Percentiles rank a stretch among this genome's conserved stretches.
These are phyloP conservation scores for Phylloscopus trochilus DNA, from an alignment of 2,113 vertebrate genomes.

Conservation along the genomic window DNA sequence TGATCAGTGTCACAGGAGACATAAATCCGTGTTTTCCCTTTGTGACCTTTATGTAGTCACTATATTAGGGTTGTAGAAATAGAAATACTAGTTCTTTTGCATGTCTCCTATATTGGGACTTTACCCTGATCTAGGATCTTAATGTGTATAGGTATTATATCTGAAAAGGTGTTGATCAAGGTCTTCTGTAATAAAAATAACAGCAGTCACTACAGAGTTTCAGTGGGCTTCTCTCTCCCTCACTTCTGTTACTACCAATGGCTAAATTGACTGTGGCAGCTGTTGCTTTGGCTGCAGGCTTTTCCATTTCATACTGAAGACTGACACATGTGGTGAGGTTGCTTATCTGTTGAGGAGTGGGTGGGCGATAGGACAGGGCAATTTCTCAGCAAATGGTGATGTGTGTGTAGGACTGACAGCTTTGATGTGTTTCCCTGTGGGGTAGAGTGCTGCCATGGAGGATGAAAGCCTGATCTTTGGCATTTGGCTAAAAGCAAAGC, in stretches of 20 bases:
- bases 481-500: not conserved
- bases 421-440: not conserved
- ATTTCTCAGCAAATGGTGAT: not conserved
- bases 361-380: not conserved
- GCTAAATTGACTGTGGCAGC: not conserved
- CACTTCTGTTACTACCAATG: not conserved
- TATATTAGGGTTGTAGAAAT: not conserved
- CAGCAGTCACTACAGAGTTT: not conserved
- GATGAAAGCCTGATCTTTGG: not conserved
- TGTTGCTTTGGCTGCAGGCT: conserved; percentile 1
- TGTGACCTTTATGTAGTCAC: not conserved
- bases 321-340: not conserved
- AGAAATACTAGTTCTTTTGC: not conserved
- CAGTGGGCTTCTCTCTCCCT: not conserved
- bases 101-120: not conserved
- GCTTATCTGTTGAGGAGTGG: not conserved
- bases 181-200: not conserved
- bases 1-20: not conserved
- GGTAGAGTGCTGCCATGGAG: not conserved
- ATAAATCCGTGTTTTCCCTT: not conserved
- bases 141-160: not conserved
- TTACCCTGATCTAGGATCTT: not conserved
- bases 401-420: not conserved
- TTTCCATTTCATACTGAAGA: not conserved
- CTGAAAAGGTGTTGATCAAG: not conserved